Evolutionary conservation across 2,113 vertebrate species (phyloP).

Genomic region (Mobula hypostoma): DNA sequence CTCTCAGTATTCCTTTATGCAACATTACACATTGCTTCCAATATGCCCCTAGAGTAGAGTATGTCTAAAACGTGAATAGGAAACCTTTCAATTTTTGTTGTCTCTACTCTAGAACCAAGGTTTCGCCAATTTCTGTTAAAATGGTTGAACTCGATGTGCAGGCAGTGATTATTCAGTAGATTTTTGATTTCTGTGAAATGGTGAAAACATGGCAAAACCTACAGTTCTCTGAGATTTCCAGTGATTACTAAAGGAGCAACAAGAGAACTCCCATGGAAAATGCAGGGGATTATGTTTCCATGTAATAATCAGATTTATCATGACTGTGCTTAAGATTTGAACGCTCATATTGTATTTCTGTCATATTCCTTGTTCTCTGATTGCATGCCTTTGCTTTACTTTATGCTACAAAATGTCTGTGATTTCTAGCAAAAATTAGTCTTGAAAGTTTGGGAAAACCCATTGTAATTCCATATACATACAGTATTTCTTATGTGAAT

Average conservation of each 20-base stretch:
- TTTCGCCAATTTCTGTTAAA: too few species aligned
- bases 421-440: neutral
- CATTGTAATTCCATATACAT: neutral
- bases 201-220: neutral
- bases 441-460: neutral
- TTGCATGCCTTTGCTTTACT: neutral
- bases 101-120: too few species aligned
- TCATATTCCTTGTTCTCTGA: neutral
- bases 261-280: neutral
- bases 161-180: too few species aligned
- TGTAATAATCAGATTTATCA: neutral
- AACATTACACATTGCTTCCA: too few species aligned
- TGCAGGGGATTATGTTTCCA: neutral
- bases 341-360: neutral
- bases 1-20: too few species aligned
- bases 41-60: too few species aligned
- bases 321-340: neutral
- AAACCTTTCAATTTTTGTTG: too few species aligned
- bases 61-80: too few species aligned
- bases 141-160: too few species aligned
- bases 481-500: neutral
- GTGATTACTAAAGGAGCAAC: neutral
- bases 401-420: neutral
- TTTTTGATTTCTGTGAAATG: neutral
- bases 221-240: neutral